Evolutionary conservation across 2,888 invertebrate genomes (phyloP), one percentile per base, ranked within the genome.

Genomic region (Beris morrisii): DNA sequence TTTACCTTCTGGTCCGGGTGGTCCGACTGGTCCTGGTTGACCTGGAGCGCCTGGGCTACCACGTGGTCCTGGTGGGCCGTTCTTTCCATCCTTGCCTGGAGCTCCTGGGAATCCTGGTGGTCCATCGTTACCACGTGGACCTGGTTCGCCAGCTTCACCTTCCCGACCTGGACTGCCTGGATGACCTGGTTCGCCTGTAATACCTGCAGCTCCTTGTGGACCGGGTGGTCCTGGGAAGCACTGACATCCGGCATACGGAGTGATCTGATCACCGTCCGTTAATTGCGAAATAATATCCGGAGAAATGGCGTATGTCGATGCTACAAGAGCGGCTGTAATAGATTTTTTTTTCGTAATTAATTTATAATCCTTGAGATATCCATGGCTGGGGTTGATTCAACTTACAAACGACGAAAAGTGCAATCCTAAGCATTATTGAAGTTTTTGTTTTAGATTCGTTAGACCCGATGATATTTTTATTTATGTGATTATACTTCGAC

Each of bases 201-300:
- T 44, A 1, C 74, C 74, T 4, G 72, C 70, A 11, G 66, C 59
- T 0, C 73, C 74, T 3, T 73, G 71, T 4, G 71, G 72, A 58
- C 74, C 74, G 4, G 74, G 73, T 32, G 72, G 71, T 32, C 73
- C 74, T 63, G 71, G 70, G 38, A 71, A 71, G n/a, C 61, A 61
- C 38, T 61, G 61, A 52, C 61, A 61, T 61, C 61, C 61, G 6
- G 53, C 53, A 32, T 61, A 61, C 4, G 61, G 61, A 11, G 52
- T 61, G 22, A 52, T 50, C 5, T 32, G 15, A 43, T 50, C 61
- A 4, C 50, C 28, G 61, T 61, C 61, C 22, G 61, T 61, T n/a
- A 61, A n/a, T 11, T 61, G 61, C n/a, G 61, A 61, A 13, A 61
- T 50, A 61, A 61, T 61, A 52, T 61, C 61, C 61, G 61, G 61